A percentile compares a stretch with the other conserved stretches of the same genome.
Conservation (phyloP, 2,888 invertebrate genomes). For the Torymus auratus region DNA sequence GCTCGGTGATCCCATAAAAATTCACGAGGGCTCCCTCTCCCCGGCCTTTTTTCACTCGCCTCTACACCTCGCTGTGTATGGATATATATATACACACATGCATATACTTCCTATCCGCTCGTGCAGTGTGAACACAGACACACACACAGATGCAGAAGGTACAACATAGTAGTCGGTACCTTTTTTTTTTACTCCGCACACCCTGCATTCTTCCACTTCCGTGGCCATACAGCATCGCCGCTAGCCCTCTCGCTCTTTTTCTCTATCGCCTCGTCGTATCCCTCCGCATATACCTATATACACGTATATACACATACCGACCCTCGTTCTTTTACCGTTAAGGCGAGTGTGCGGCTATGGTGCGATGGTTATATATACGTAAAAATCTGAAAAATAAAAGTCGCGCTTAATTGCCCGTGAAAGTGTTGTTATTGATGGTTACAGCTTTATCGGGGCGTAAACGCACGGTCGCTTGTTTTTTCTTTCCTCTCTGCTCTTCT, state of each 20-base stretch:
- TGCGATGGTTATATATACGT: no score
- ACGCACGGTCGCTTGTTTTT: no score
- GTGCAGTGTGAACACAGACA: not conserved
- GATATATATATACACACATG: not conserved
- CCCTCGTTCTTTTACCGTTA: no score
- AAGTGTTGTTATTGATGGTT: not conserved
- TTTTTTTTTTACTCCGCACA: constrained; percentile 14
- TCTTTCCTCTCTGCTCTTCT: no score
- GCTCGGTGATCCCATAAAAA: constrained; percentile 62
- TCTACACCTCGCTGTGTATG: not conserved
- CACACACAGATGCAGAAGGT: not conserved
- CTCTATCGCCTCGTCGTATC: no score
- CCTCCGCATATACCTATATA: no score
- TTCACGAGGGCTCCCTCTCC: constrained; percentile 58
- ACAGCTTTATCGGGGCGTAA: not conserved
- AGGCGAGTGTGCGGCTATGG: no score
- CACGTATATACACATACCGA: no score
- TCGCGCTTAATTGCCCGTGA: not conserved
- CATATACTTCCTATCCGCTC: not conserved
- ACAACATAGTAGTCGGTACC: not conserved
- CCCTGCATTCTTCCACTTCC: constrained; percentile 41
- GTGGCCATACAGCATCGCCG: constrained; percentile 33
- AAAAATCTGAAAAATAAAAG: no score
- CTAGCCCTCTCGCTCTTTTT: not conserved
- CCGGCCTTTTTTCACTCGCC: constrained; percentile 10